Evolutionary conservation across 1,140 invertebrate genomes (phyloP), one percentile per base, ranked within the genome.

Genomic region (Nylanderia fulva): DNA sequence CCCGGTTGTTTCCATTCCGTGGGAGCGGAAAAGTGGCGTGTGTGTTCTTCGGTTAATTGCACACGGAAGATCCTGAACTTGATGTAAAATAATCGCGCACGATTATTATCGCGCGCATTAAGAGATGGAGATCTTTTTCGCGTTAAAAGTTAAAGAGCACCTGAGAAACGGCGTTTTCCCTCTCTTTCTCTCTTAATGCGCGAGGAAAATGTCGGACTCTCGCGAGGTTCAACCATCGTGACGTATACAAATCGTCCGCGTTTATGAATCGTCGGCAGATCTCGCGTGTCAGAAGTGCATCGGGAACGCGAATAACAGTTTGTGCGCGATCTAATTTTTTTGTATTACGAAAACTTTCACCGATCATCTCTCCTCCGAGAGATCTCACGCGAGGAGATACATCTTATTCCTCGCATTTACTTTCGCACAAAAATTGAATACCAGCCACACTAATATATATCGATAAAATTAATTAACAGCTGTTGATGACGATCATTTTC

Each of bases 221-320:
- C 13, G 42, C 45, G 21, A 58, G 33, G 39, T 45, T 82, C 45
- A 82, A 33, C n/a, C 52, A 33, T 1, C 24, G 4, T 71, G 52
- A 82, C 48, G 39, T 29, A 60, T 45, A 71, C 24, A 71, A 82
- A 71, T 82, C 52, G 45, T 48, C 45, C 45, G 29, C 13, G 48
- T 58, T 56, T 8, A 18, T 29, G 64, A 71, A 72, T 5, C 13
- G 45, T 13, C 36, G 36, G 27, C 13, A n/a, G 39, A 72, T 29
- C 36, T 82, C 66, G 66, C 77, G 77, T 71, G 77, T 72, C n/a
- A 48, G 60, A 72, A 33, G 52, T 72, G 66, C 77, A 72, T 79
- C 9, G 64, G 27, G 48, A 68, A 39, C 36, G n/a, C 36, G n/a
- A 45, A 33, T 66, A 66, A 39, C 5, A 66, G 29, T 42, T 82